Percentiles rank a stretch among this genome's conserved stretches.
phyloP scores from a whole-genome alignment of 92 coral and sea anemone genomes.

The Umimayanthus chanpuru region DNA sequence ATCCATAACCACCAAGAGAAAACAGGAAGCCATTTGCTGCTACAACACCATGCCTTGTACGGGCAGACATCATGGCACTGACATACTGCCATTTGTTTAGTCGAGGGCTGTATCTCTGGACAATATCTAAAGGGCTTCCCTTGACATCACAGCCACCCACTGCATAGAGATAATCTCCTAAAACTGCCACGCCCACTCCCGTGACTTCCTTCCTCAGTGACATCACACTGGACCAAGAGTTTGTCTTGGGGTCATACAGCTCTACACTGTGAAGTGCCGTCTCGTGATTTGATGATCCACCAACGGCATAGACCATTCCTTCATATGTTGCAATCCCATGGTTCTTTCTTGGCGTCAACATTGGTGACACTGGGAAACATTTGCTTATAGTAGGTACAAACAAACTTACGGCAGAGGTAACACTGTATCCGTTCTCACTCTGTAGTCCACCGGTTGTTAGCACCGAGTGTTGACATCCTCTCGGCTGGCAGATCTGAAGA shows the following conservation, averaged over 20 bases:
- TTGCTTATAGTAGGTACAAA: constrained; percentile 70
- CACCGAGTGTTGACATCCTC: constrained; percentile 75
- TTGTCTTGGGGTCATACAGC: constrained; percentile 78
- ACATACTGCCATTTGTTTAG: constrained; percentile 76
- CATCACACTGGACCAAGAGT: constrained; percentile 80
- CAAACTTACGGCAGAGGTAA: constrained; percentile 56
- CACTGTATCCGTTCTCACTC: constrained; percentile 59
- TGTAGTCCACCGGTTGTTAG: constrained; percentile 76
- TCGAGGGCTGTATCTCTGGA: constrained; percentile 75
- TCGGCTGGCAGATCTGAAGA: constrained; percentile 54
- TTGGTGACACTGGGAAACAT: constrained; percentile 63
- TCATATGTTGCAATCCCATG: constrained; percentile 73
- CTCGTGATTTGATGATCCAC: constrained; percentile 73
- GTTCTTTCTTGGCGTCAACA: constrained; percentile 74
- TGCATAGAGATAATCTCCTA: constrained; percentile 75
- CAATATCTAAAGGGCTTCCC: constrained; percentile 69
- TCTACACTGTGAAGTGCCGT: constrained; percentile 77
- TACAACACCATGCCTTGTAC: constrained; percentile 73
- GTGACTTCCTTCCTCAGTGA: constrained; percentile 66
- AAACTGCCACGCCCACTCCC: constrained; percentile 75
- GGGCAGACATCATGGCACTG: constrained; percentile 67
- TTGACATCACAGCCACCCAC: constrained; percentile 72
- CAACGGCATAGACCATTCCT: constrained; percentile 71
- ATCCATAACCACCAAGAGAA: constrained; percentile 82
- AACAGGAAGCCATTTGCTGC: constrained; percentile 58